Conservation (phyloP, 2,888 invertebrate species). For the Gibbula magus region DNA sequence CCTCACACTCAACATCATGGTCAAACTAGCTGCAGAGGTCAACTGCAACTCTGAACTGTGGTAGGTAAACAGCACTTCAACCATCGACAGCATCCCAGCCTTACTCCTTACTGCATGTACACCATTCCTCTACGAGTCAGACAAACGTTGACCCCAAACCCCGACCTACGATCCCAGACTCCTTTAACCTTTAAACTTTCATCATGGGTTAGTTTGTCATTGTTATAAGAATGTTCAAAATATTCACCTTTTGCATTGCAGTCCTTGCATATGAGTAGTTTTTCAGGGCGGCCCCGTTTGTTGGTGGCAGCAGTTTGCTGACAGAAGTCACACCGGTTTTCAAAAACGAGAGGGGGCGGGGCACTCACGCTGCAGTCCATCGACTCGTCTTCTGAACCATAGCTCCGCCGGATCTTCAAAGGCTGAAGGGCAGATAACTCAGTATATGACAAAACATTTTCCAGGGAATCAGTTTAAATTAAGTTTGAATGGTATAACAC, state of each 20-base stretch:
- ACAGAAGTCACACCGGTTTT: slow-evolving; percentile 72
- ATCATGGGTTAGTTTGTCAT: too few relatives aligned
- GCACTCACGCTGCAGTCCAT: slow-evolving; percentile 31
- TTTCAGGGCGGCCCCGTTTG: slow-evolving; percentile 71
- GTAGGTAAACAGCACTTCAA: too few relatives aligned
- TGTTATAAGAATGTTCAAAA: not conserved
- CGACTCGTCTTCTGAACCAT: slow-evolving; percentile 68
- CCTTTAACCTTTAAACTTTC: not conserved
- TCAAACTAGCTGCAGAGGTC: too few relatives aligned
- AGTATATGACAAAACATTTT: too few relatives aligned
- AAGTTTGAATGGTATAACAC: too few relatives aligned
- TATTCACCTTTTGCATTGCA: slow-evolving; percentile 73
- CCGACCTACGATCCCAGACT: not conserved
- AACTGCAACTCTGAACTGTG: too few relatives aligned
- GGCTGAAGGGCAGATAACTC: slow-evolving; percentile 4
- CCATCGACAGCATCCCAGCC: too few relatives aligned
- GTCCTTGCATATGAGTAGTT: slow-evolving; percentile 72
- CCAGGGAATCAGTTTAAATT: too few relatives aligned
- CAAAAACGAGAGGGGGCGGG: slow-evolving; percentile 23
- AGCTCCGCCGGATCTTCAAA: slow-evolving; percentile 67
- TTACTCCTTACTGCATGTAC: too few relatives aligned
- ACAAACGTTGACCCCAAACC: not conserved
- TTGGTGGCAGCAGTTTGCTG: slow-evolving; percentile 66
- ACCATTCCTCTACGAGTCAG: not conserved
- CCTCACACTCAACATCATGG: too few relatives aligned